phyloP scores from a whole-genome alignment of 2,888 invertebrate genomes.

The Aporophyla nigra region DNA sequence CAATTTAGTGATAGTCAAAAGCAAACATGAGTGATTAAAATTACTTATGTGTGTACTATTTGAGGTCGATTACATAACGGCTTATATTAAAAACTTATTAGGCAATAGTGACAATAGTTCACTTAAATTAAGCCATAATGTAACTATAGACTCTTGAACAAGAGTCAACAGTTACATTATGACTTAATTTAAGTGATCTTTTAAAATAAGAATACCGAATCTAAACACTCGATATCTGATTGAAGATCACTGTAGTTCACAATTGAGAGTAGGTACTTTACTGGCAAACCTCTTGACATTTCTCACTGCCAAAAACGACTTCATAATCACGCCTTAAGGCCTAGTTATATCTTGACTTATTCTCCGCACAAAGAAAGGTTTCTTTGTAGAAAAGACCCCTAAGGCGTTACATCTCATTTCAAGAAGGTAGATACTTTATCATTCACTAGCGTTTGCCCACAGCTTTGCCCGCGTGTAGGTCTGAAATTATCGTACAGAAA shows the following conservation, averaged over 20 bases:
- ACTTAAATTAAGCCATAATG: too few species aligned
- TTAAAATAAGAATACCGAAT: slow-evolving; percentile 1
- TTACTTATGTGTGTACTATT: not conserved
- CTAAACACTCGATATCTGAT: slow-evolving; percentile 14
- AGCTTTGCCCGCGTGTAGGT: too few species aligned
- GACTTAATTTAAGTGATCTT: slow-evolving; percentile 23
- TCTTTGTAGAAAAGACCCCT: not conserved
- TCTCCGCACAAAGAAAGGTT: slow-evolving; percentile 8
- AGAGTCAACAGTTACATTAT: not conserved
- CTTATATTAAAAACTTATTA: not conserved
- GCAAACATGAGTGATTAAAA: slow-evolving; percentile 14
- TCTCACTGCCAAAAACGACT: slow-evolving; percentile 20
- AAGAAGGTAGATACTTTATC: slow-evolving; percentile 1
- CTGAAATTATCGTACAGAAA: too few species aligned
- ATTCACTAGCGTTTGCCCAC: not conserved
- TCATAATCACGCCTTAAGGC: slow-evolving; percentile 1
- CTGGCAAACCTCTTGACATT: slow-evolving; percentile 41
- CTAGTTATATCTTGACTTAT: not conserved
- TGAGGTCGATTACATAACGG: slow-evolving; percentile 11
- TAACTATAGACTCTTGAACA: not conserved
- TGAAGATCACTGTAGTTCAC: slow-evolving; percentile 14
- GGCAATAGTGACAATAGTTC: too few species aligned
- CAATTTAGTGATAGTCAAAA: slow-evolving; percentile 49
- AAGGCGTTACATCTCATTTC: slow-evolving; percentile 2
- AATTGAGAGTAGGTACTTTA: not conserved